Evolutionary conservation across 2,888 invertebrate species (phyloP), one percentile per base, ranked within the genome.

Genomic region (Aphodius sticticus): DNA sequence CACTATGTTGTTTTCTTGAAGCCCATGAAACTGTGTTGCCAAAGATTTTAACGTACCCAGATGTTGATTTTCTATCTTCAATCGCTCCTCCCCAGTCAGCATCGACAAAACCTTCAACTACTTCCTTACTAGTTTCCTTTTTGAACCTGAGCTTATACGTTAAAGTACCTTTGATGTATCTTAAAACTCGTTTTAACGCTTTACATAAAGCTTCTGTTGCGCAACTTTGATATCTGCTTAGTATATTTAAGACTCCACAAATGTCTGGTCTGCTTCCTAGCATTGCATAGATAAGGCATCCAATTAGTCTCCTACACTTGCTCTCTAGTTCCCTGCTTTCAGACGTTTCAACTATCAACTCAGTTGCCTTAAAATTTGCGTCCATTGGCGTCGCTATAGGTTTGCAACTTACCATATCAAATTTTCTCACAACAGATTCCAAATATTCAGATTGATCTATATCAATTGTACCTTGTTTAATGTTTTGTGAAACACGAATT

Each of bases 81-180:
- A 16, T 16, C 69, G 84, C 84, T 6, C 82, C 82, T n/a, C 82
- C 86, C 86, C 84, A 87, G 77, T 87, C 86, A 15, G 86, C 80
- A 82, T 86, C 86, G 36, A 82, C 83, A 79, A 82, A 87, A 6
- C 84, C 83, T 37, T 36, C 74, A 14, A 79, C 16, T 71, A 82
- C 14, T 15, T 35, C 16, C 16, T 77, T 70, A 77, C 77, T n/a
- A 35, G 71, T 69, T 16, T 69, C 74, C 77, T 12, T 36, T 1
- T 53, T 69, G 79, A 76, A 83, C 9, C 81, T n/a, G 38, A 82
- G 38, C 53, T 35, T 76, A 16, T 70, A 69, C 35, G 81, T 72
- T 72, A 78, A 16, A 9, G 81, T 84, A 6, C 82, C 81, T 79
- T 83, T 77, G 6, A 84, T 16, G 35, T 83, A 84, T 37, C 83